These are phyloP conservation scores for Sabatieria punctata DNA, from an alignment of 2,888 invertebrate genomes.

Conservation along the genomic window DNA sequence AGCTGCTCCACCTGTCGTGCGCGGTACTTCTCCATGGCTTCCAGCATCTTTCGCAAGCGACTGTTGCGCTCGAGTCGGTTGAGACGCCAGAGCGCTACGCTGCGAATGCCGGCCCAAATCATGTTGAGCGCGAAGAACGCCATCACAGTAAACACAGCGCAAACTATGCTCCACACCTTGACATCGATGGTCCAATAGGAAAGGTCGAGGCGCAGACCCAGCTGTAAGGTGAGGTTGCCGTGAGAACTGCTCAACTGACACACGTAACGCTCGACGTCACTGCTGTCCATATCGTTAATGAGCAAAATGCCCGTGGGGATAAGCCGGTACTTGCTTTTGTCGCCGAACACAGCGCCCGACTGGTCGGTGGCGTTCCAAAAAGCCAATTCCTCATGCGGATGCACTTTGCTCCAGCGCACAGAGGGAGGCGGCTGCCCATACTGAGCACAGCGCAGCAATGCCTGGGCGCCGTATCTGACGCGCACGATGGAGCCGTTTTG, in stretches of 20 bases:
- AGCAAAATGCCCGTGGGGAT: neutral
- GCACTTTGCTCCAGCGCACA: neutral
- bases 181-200: constrained; percentile 3
- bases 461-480: neutral
- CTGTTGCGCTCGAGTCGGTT: constrained; percentile 18
- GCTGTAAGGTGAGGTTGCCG: neutral
- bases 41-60: constrained; percentile 26
- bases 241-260: neutral
- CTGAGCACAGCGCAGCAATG: neutral
- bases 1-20: constrained; percentile 25
- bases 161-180: constrained; percentile 6
- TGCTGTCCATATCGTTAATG: neutral
- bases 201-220: constrained; percentile 2
- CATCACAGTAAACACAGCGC: constrained; percentile 1
- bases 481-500: no score
- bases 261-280: neutral
- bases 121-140: constrained; percentile 8
- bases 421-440: neutral
- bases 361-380: neutral
- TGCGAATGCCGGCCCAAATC: constrained; percentile 4
- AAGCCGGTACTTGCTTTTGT: neutral
- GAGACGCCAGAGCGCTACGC: constrained; percentile 7
- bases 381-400: neutral
- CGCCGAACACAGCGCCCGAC: neutral
- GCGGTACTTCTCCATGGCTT: constrained; percentile 28